Conservation (phyloP, 2,113 vertebrate genomes). For the Nycticorax nycticorax region DNA sequence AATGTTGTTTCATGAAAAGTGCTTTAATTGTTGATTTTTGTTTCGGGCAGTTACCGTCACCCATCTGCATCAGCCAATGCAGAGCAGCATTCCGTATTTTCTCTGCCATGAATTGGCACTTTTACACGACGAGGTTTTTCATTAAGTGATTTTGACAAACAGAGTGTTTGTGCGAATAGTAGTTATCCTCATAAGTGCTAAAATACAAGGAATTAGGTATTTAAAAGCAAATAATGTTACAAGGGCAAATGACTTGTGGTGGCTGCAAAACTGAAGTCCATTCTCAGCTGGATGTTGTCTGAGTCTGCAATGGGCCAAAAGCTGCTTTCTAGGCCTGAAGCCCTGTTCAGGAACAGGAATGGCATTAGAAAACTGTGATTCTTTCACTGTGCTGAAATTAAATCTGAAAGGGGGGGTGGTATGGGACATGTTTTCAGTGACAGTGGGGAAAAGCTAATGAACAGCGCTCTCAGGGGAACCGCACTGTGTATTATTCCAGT, state of each 20-base stretch:
- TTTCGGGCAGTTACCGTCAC: not conserved
- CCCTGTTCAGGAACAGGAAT: not conserved
- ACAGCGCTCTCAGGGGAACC: not conserved
- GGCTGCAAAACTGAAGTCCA: not conserved
- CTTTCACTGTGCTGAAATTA: not conserved
- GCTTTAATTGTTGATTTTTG: not conserved
- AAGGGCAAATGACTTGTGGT: not conserved
- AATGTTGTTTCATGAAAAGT: not conserved
- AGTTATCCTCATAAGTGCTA: not conserved
- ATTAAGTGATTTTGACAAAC: not conserved
- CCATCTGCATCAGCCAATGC: not conserved
- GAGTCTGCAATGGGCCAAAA: not conserved
- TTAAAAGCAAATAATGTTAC: not conserved
- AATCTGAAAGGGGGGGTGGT: not conserved
- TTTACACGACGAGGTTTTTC: not conserved
- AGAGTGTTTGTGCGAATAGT: not conserved
- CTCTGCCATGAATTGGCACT: not conserved
- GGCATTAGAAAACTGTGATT: not conserved
- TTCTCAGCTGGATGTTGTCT: not conserved
- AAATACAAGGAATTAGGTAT: not conserved
- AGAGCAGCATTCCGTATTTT: rapidly evolving
- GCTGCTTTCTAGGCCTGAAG: not conserved
- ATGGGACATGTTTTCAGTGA: not conserved
- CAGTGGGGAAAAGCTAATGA: not conserved
- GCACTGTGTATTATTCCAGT: not conserved